These are phyloP conservation scores for Troglohyphantes excavatus DNA, from an alignment of 2,888 invertebrate genomes.

Conservation along the genomic window DNA sequence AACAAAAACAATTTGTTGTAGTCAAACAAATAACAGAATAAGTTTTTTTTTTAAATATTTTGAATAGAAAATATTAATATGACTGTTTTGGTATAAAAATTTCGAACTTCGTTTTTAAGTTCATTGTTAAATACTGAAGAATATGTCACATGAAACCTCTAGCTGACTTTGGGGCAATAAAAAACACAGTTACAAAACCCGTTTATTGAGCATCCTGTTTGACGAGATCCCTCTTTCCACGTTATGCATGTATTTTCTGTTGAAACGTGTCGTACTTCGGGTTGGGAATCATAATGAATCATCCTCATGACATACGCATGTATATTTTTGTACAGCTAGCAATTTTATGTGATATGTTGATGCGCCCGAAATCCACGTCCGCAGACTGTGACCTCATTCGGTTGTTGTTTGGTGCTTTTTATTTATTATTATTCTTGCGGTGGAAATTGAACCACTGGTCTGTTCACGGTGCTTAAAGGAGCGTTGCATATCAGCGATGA, in stretches of 20 bases:
- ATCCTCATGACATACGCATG: constrained; percentile 47
- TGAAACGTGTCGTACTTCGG: constrained; percentile 19
- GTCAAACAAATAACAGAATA: no score
- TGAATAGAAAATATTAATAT: no score
- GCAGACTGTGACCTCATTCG: constrained; percentile 19
- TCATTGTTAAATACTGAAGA: no score
- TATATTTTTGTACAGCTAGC: constrained; percentile 74
- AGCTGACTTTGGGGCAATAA: no score
- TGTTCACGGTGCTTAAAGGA: background rate
- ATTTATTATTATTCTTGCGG: constrained; percentile 43
- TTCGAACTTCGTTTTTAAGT: no score
- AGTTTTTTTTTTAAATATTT: no score
- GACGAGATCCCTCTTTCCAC: background rate
- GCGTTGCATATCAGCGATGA: background rate
- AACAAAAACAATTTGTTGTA: no score
- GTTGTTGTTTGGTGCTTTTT: background rate
- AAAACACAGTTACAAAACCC: background rate
- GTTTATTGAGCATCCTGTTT: constrained; percentile 26
- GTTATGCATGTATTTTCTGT: constrained; percentile 50
- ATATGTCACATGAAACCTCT: no score
- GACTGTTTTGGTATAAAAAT: no score
- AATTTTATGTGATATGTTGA: constrained; percentile 64
- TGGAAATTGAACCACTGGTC: constrained; percentile 8
- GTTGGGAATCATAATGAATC: constrained; percentile 30
- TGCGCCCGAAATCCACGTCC: constrained; percentile 31